These are phyloP conservation scores for Bradypodion pumilum DNA, from an alignment of 2,797 vertebrate genomes.

Conservation along the genomic window DNA sequence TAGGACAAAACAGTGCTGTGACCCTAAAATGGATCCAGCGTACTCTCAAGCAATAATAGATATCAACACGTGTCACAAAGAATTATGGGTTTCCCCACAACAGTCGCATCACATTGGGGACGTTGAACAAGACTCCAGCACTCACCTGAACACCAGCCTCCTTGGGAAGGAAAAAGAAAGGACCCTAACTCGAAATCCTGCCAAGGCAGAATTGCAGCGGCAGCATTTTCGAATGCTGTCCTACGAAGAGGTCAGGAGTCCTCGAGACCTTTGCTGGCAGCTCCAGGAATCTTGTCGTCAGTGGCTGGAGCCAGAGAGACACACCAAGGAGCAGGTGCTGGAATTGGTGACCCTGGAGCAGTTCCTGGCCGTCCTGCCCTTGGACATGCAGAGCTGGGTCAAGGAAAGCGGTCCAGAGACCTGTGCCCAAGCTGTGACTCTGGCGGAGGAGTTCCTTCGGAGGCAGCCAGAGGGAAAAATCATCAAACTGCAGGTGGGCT, in stretches of 20 bases:
- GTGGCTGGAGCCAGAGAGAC: not conserved
- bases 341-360: not conserved
- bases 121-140: not conserved
- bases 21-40: not conserved
- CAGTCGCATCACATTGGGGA: not conserved
- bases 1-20: not conserved
- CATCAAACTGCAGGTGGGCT: not conserved
- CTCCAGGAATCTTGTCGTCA: not conserved
- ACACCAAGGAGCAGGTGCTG: constrained; percentile 12
- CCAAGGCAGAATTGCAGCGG: not conserved
- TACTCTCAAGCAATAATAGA: not conserved
- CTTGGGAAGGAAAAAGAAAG: not conserved
- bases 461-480: not conserved
- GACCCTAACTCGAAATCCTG: too few species aligned
- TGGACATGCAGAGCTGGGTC: not conserved
- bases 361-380: not conserved
- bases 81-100: not conserved
- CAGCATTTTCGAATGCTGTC: not conserved
- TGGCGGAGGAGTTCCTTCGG: constrained; percentile 3
- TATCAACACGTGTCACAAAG: not conserved
- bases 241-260: not conserved
- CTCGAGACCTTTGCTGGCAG: not conserved
- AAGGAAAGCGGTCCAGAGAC: not conserved
- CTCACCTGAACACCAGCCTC: too few species aligned
- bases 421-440: not conserved